Conservation (phyloP, 53 echinoderm and acorn worm species). For the Holothuria leucospilota region DNA sequence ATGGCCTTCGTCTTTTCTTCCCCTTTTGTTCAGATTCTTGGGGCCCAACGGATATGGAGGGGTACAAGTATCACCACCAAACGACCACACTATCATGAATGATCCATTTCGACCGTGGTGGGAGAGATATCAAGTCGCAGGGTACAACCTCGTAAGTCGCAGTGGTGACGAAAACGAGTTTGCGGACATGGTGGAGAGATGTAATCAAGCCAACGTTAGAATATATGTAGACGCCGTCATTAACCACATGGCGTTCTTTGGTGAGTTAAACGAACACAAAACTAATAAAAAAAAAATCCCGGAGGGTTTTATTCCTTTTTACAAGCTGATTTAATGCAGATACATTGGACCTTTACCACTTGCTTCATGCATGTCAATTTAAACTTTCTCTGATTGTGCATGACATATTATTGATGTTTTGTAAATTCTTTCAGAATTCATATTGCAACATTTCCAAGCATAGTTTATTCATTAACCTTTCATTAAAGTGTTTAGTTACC, state of each 20-base stretch:
- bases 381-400: too few species aligned
- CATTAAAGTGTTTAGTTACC: too few species aligned
- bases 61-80: conserved; percentile 70
- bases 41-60: conserved; percentile 74
- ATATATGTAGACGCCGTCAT: conserved; percentile 75
- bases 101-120: conserved; percentile 65
- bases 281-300: too few species aligned
- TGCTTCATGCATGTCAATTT: too few species aligned
- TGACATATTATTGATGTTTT: too few species aligned
- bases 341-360: too few species aligned
- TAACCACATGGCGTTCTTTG: conserved; percentile 75
- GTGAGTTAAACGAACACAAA: not conserved
- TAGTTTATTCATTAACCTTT: too few species aligned
- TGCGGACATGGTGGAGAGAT: conserved; percentile 71
- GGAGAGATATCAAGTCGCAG: conserved; percentile 70
- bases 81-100: conserved; percentile 61
- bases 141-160: conserved; percentile 71
- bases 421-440: too few species aligned
- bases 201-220: conserved; percentile 58
- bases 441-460: too few species aligned
- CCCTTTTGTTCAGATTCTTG: conserved; percentile 44
- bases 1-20: not conserved
- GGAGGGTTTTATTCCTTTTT: too few species aligned
- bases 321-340: too few species aligned
- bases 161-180: conserved; percentile 56